Evolutionary conservation across 2,888 invertebrate genomes (phyloP), one percentile per base, ranked within the genome.

Genomic region (Zaprionus obscuricornis): DNA sequence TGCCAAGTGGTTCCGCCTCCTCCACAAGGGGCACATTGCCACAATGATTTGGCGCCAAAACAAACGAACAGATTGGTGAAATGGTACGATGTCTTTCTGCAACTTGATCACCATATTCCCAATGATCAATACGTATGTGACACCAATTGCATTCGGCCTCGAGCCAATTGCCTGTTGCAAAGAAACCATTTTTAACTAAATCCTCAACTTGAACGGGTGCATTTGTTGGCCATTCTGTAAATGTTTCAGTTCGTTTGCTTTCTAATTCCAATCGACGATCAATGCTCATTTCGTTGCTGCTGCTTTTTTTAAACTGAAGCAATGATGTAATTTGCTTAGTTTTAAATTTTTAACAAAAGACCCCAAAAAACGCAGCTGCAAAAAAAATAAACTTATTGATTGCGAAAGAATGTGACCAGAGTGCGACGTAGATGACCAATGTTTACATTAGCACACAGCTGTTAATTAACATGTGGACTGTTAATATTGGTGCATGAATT

Each of bases 61-160:
- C 93, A 88, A 96, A 96, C 8, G 93, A 92, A 86, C 96, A 96
- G 47, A 92, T 90, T 0, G 95, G 94, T 78, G 92, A 92, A 51
- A 93, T 87, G 52, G 91, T 91, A 50, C 93, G 92, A 90, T 96
- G 96, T 69, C 93, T 91, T 67, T 92, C 92, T 92, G 94, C 93
- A 11, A 93, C 94, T 66, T 89, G 75, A 86, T 96, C 96, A 8
- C 94, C 94, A 86, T 93, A 94, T 77, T 94, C 93, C 96, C 96
- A 96, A 73, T 94, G 93, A 0, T 93, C 92, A 71, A 96, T 93
- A 88, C 92, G 93, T 34, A 92, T 91, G 43, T 93, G 93, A 89
- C 96, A 96, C 79, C 93, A 92, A 87, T 95, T 95, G 88, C 96
- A 96, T 88, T 95, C 93, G n/a, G 95, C 95, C 83, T 94, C 94